Percentiles rank a stretch among this genome's conserved stretches.
phyloP scores from a whole-genome alignment of 1,140 invertebrate species.

The Chironomus tepperi region DNA sequence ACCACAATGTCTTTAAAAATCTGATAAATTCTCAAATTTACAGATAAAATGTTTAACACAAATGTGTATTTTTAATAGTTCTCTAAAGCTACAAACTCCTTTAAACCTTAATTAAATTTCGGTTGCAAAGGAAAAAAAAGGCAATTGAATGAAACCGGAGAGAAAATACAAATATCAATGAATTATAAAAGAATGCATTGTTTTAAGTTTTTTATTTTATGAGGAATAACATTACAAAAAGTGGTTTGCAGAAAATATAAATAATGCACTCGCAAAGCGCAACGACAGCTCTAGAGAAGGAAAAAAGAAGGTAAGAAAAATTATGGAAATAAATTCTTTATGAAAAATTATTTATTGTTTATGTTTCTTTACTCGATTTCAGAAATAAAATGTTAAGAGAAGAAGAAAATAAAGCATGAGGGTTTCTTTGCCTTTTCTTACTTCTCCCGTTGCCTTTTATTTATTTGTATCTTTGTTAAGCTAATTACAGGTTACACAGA shows the following conservation, averaged over 20 bases:
- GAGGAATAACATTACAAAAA: background rate
- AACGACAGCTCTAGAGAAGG: background rate
- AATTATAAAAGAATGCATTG: background rate
- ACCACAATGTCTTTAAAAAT: too few relatives aligned
- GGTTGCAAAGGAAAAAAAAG: too few relatives aligned
- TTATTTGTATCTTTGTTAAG: conserved; percentile 23
- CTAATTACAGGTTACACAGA: conserved; percentile 21
- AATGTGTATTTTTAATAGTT: too few relatives aligned
- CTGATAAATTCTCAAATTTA: too few relatives aligned
- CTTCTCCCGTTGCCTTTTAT: background rate
- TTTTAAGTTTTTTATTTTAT: background rate
- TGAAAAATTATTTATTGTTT: conserved; percentile 20
- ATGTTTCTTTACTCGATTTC: background rate
- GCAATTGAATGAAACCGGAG: too few relatives aligned
- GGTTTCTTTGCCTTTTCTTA: background rate
- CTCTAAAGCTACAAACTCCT: too few relatives aligned
- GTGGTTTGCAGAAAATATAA: background rate
- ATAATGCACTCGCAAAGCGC: background rate
- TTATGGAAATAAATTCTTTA: conserved; percentile 21
- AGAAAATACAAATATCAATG: background rate
- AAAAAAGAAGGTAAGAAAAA: background rate
- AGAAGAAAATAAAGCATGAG: too few relatives aligned
- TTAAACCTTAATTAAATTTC: too few relatives aligned
- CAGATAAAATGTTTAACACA: too few relatives aligned
- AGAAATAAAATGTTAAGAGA: too few relatives aligned